Conservation (phyloP, 2,113 vertebrate genomes). For the Psilopsiagon aymara region DNA sequence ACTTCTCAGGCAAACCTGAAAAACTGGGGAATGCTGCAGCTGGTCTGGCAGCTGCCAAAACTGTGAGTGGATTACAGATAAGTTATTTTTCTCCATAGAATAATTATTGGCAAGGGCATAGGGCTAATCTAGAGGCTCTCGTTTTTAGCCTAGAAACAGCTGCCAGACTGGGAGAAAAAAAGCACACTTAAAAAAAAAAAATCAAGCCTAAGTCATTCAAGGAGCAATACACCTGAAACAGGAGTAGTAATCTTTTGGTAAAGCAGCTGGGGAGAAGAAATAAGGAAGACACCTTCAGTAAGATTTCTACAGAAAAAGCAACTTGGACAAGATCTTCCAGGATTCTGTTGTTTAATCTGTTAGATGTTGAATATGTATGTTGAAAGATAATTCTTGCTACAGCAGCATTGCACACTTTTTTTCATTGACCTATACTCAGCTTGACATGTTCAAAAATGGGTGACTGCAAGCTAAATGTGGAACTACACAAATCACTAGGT, state of each 20-base stretch:
- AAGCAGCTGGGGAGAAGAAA: not conserved
- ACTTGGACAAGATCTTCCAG: not conserved
- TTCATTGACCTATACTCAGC: not conserved
- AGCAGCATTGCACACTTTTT: not conserved
- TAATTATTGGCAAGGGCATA: not conserved
- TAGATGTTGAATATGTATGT: not conserved
- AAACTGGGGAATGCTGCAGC: not conserved
- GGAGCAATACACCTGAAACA: not conserved
- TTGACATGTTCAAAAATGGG: not conserved
- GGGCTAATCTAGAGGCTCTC: not conserved
- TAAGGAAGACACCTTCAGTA: not conserved
- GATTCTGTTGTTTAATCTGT: not conserved
- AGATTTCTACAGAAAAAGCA: not conserved
- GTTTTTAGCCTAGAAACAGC: not conserved
- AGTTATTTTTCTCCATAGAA: not conserved
- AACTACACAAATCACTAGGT: not conserved
- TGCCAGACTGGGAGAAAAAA: not conserved
- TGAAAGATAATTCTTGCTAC: not conserved
- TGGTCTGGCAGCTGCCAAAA: conserved; percentile 1
- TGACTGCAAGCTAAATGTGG: not conserved
- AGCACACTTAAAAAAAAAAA: not conserved
- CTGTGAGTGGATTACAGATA: not conserved
- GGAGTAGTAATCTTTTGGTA: not conserved
- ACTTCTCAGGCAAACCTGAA: not conserved
- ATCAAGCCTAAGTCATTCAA: not conserved